These are phyloP conservation scores for Melangyna quadrimaculata DNA, from an alignment of 2,888 invertebrate species.

Conservation along the genomic window DNA sequence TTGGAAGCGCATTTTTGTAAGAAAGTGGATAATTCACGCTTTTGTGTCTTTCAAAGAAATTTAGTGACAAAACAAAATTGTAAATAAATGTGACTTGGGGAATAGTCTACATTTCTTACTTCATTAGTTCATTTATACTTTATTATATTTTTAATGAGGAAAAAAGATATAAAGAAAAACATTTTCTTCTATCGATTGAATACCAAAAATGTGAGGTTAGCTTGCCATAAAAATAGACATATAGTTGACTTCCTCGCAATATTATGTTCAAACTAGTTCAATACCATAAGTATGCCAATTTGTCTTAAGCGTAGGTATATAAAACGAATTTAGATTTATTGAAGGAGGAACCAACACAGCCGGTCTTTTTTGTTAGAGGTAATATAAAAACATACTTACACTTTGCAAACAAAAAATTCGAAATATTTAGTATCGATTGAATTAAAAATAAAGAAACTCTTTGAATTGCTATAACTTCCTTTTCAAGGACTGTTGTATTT, in stretches of 20 bases:
- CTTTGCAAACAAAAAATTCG: too few relatives aligned
- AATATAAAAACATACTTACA: too few relatives aligned
- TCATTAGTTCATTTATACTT: neutral
- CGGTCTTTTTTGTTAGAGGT: too few relatives aligned
- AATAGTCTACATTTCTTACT: neutral
- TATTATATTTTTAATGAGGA: slow-evolving; percentile 1
- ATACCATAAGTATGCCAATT: slow-evolving; percentile 2
- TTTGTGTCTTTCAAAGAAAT: neutral
- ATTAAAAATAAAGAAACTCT: too few relatives aligned
- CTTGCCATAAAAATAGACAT: neutral
- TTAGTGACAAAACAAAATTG: neutral
- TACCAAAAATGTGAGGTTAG: neutral
- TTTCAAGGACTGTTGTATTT: too few relatives aligned
- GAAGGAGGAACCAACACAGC: too few relatives aligned
- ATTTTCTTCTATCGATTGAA: neutral
- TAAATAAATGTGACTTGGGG: neutral
- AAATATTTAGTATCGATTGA: too few relatives aligned
- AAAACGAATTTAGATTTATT: neutral
- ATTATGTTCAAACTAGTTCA: neutral
- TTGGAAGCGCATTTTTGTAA: slow-evolving; percentile 1
- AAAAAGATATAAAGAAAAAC: neutral
- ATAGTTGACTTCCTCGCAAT: neutral
- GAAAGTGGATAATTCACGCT: neutral
- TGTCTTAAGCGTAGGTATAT: neutral
- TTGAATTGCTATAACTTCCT: too few relatives aligned